These are phyloP conservation scores for Ardeotis arabs DNA, from an alignment of 2,113 vertebrate genomes.

Conservation along the genomic window DNA sequence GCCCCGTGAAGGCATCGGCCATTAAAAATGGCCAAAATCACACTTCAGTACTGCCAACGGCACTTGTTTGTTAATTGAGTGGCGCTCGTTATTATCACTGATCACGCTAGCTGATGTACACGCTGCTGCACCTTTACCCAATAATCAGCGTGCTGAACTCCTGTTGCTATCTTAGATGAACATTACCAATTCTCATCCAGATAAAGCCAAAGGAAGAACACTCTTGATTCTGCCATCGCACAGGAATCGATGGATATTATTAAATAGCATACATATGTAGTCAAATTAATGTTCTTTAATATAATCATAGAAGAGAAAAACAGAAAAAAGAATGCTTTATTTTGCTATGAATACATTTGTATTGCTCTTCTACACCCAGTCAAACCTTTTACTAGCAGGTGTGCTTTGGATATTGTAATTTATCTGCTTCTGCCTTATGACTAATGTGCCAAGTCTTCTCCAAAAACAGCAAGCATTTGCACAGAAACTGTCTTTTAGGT, in stretches of 20 bases:
- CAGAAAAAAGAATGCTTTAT: not conserved
- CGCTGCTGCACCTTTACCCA: not conserved
- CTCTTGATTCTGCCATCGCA: not conserved
- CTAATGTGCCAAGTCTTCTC: not conserved
- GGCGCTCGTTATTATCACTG: not conserved
- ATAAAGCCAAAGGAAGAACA: not conserved
- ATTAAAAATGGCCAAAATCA: not conserved
- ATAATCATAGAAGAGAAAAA: not conserved
- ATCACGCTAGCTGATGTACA: not conserved
- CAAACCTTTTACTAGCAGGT: not conserved
- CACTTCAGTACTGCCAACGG: not conserved
- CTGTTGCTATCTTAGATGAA: not conserved
- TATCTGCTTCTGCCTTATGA: not conserved
- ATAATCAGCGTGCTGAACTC: not conserved
- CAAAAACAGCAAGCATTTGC: not conserved
- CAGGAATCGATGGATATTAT: not conserved
- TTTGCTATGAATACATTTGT: not conserved
- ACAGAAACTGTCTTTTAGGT: not conserved
- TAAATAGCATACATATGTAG: not conserved
- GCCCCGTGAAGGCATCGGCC: not conserved
- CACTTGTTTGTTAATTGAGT: not conserved
- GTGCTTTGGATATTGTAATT: not conserved
- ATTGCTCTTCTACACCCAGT: not conserved
- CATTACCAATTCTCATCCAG: not conserved
- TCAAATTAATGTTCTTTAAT: not conserved